These are phyloP conservation scores for Callocephalon fimbriatum DNA, from an alignment of 2,113 vertebrate species.

Conservation along the genomic window DNA sequence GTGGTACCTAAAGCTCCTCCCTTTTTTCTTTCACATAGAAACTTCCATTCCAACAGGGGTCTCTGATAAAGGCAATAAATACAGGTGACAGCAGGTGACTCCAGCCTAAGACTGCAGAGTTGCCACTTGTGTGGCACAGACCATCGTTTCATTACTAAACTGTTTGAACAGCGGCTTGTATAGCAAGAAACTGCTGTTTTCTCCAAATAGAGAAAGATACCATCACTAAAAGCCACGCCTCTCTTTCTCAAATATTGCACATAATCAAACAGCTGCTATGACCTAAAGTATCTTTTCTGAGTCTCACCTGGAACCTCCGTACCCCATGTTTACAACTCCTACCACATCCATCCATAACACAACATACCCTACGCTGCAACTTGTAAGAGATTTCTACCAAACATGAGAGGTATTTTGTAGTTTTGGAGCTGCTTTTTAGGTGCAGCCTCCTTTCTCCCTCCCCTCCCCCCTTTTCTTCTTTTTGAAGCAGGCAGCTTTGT, in stretches of 20 bases:
- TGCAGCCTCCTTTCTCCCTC: neutral
- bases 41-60: neutral
- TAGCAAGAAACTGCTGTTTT: neutral
- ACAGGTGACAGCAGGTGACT: neutral
- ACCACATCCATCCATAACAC: too few relatives aligned
- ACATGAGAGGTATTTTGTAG: neutral
- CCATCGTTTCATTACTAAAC: rapidly evolving
- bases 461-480: neutral
- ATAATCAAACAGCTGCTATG: neutral
- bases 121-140: neutral
- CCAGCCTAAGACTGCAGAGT: neutral
- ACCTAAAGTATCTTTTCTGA: neutral
- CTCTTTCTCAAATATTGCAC: neutral
- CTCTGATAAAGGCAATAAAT: neutral
- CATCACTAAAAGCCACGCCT: neutral
- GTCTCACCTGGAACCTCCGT: neutral
- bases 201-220: neutral
- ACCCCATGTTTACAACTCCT: neutral
- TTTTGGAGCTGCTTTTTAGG: neutral
- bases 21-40: neutral
- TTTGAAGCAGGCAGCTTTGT: neutral
- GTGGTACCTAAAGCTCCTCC: neutral
- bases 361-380: neutral
- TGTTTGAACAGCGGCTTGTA: neutral
- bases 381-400: neutral